Conservation (phyloP, 2,888 invertebrate species). For the Temnothorax rugatulus region DNA sequence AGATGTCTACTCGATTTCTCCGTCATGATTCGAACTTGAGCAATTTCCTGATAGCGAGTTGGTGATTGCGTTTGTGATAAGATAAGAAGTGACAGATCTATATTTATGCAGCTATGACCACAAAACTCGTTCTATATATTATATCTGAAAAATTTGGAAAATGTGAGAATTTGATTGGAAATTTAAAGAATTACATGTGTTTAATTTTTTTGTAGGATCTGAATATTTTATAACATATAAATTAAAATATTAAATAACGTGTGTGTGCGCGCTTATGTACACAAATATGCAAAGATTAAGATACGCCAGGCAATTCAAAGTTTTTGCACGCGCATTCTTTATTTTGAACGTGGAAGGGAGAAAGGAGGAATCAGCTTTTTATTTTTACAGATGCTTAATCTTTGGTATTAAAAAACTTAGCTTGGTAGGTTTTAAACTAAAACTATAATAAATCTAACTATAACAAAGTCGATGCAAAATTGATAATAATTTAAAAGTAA, state of each 20-base stretch:
- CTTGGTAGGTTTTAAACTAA: not conserved
- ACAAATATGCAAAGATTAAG: not conserved
- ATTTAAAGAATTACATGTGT: not conserved
- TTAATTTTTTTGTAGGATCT: not conserved
- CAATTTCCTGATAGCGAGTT: slow-evolving; percentile 63
- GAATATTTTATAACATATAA: not conserved
- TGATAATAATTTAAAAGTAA: slow-evolving; percentile 10
- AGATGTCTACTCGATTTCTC: slow-evolving; percentile 60
- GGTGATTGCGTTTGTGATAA: slow-evolving; percentile 75
- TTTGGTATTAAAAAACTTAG: not conserved
- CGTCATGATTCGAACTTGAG: slow-evolving; percentile 60
- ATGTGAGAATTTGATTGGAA: not conserved
- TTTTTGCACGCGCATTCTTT: not conserved
- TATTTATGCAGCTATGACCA: not conserved
- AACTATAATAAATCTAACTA: not conserved
- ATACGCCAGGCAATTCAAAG: not conserved
- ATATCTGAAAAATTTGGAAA: not conserved
- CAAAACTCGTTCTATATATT: not conserved
- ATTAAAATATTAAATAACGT: not conserved
- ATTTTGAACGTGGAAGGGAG: not conserved
- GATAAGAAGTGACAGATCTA: slow-evolving; percentile 70
- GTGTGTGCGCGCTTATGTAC: not conserved
- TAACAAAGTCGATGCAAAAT: not conserved
- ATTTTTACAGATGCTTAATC: slow-evolving; percentile 13
- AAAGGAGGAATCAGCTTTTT: not conserved